These are phyloP conservation scores for Heteromormyrus szaboi DNA, from an alignment of 2,797 vertebrate species.

Conservation along the genomic window DNA sequence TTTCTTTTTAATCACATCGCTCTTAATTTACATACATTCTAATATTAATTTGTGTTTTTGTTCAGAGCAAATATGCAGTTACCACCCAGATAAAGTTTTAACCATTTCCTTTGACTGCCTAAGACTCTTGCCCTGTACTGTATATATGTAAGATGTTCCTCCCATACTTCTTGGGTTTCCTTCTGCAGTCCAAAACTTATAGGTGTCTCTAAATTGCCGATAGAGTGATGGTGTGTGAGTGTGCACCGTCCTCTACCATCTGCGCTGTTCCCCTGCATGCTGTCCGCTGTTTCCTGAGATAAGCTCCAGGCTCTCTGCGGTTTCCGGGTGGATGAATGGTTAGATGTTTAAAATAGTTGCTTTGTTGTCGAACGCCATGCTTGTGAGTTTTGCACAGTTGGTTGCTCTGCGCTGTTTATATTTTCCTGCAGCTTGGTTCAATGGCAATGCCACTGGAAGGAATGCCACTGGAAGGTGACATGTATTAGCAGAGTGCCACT, in stretches of 20 bases:
- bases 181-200: not conserved
- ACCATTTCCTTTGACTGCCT: not conserved
- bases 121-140: not conserved
- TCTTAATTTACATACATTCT: not conserved
- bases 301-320: not conserved
- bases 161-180: not conserved
- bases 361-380: not conserved
- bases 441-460: not conserved
- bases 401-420: not conserved
- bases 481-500: not conserved
- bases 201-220: not conserved
- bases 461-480: not conserved
- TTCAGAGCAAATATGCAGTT: not conserved
- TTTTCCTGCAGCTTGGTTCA: not conserved
- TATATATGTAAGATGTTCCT: not conserved
- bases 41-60: not conserved
- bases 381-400: not conserved
- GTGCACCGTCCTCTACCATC: not conserved
- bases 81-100: not conserved
- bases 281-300: not conserved
- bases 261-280: not conserved
- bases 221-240: not conserved
- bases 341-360: not conserved
- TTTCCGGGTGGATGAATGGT: not conserved
- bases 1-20: not conserved